A percentile compares a stretch with the other conserved stretches of the same genome.
Evolutionary conservation across 2,113 vertebrate species (phyloP).

Genomic region (Pygoscelis adeliae): DNA sequence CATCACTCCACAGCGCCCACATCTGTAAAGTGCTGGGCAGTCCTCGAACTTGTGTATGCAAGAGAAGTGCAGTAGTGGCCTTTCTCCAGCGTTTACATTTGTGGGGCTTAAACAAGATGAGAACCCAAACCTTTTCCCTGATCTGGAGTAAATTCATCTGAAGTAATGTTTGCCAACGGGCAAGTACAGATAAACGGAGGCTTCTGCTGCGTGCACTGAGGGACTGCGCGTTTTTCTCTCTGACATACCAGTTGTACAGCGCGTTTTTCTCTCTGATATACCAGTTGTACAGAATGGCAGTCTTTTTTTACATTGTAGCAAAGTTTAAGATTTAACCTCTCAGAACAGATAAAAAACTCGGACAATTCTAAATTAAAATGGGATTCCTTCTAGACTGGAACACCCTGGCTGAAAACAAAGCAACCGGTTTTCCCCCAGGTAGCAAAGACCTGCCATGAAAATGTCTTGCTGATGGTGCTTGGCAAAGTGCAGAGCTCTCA

Average conservation of each 20-base stretch:
- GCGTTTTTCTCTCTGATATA: background rate
- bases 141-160: background rate
- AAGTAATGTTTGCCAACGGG: background rate
- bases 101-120: background rate
- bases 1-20: background rate
- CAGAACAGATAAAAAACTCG: background rate
- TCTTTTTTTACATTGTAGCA: background rate
- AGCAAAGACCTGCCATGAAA: background rate
- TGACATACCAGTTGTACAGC: background rate
- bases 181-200: background rate
- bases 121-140: background rate
- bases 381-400: background rate
- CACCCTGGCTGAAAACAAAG: background rate
- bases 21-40: background rate
- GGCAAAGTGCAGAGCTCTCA: background rate
- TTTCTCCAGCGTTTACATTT: background rate
- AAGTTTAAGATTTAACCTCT: background rate
- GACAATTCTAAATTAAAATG: background rate
- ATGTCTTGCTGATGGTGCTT: background rate
- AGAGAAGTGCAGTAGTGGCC: background rate
- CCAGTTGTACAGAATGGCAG: background rate
- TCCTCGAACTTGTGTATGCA: background rate
- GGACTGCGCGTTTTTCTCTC: background rate
- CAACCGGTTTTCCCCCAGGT: background rate
- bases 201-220: background rate